Conservation (phyloP, 2,888 invertebrate species). For the Eueremaeus valkanovi region DNA sequence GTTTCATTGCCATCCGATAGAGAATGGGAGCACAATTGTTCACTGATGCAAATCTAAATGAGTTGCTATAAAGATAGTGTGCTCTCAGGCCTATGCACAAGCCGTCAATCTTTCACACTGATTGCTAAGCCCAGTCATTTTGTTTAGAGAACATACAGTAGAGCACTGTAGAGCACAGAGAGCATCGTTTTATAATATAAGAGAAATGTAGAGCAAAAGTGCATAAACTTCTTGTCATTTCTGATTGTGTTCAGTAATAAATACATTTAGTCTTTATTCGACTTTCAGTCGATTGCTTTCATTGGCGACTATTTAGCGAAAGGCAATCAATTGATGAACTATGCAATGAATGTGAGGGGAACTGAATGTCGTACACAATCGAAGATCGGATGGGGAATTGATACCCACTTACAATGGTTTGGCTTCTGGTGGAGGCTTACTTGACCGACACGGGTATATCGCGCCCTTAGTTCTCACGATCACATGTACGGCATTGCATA, state of each 20-base stretch:
- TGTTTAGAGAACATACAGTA: too few species aligned
- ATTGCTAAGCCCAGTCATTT: slow-evolving; percentile 14
- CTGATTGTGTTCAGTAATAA: slow-evolving; percentile 28
- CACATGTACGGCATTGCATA: neutral
- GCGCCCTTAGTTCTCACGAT: slow-evolving; percentile 33
- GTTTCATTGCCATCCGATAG: neutral
- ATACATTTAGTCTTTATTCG: slow-evolving; percentile 6
- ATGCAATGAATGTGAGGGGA: neutral
- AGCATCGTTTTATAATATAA: neutral
- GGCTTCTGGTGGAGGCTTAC: slow-evolving; percentile 17
- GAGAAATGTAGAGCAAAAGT: neutral
- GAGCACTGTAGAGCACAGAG: too few species aligned
- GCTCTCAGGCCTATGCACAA: neutral
- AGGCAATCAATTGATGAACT: slow-evolving; percentile 32
- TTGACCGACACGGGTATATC: slow-evolving; percentile 15
- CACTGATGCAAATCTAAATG: slow-evolving; percentile 34
- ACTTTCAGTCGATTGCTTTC: slow-evolving; percentile 16
- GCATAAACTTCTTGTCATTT: slow-evolving; percentile 27
- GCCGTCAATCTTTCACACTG: slow-evolving; percentile 21
- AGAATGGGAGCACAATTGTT: slow-evolving; percentile 14
- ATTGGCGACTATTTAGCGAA: slow-evolving; percentile 23
- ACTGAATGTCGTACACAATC: neutral
- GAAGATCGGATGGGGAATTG: slow-evolving; percentile 11
- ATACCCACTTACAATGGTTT: slow-evolving; percentile 19
- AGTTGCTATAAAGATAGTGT: slow-evolving; percentile 31